Percentiles rank a stretch among this genome's conserved stretches.
phyloP scores from a whole-genome alignment of 1,140 invertebrate species.

The Drosophila sucinea region DNA sequence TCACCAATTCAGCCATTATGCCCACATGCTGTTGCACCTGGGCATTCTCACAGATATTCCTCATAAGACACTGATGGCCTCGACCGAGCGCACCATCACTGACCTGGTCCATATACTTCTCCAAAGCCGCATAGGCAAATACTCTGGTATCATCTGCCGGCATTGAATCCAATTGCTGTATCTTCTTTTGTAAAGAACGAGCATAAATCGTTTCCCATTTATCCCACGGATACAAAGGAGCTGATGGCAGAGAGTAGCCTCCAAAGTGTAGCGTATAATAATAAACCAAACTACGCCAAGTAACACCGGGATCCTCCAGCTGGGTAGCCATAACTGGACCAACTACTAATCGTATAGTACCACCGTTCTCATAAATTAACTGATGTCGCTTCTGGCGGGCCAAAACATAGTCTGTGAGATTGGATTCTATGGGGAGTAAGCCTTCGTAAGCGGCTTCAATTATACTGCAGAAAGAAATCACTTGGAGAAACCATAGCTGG shows the following conservation, averaged over 20 bases:
- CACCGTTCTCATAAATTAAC: constrained; percentile 57
- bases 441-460: constrained; percentile 38
- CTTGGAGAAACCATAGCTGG: constrained; percentile 17
- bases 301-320: constrained; percentile 58
- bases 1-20: constrained; percentile 67
- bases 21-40: constrained; percentile 73
- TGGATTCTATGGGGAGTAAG: constrained; percentile 37
- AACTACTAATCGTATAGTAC: constrained; percentile 56
- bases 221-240: constrained; percentile 73
- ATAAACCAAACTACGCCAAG: constrained; percentile 69
- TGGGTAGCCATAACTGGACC: constrained; percentile 60
- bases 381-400: constrained; percentile 59
- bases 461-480: constrained; percentile 20
- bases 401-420: constrained; percentile 55
- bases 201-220: constrained; percentile 74
- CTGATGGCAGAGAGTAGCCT: constrained; percentile 61
- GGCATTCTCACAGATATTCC: constrained; percentile 79
- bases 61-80: constrained; percentile 60
- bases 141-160: constrained; percentile 66
- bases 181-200: constrained; percentile 55
- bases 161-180: constrained; percentile 40
- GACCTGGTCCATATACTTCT: constrained; percentile 67
- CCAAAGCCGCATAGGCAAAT: constrained; percentile 65
- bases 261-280: constrained; percentile 67
- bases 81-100: constrained; percentile 28